Evolutionary conservation across 2,888 invertebrate species (phyloP).

Genomic region (Gibbula magus): DNA sequence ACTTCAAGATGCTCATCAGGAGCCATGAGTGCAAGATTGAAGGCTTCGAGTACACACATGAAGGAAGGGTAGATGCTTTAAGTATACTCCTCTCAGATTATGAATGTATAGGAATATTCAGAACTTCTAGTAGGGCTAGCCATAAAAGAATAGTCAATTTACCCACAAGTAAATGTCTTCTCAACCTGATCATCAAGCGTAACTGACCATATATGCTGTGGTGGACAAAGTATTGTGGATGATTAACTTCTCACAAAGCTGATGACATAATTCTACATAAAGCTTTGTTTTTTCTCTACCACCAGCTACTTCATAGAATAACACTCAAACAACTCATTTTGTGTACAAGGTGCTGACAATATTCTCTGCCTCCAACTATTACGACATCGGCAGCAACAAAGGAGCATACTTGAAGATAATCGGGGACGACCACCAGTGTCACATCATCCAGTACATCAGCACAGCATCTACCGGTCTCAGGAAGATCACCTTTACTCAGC

Average conservation of each 20-base stretch:
- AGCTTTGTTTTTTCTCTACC: no score
- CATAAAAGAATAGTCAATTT: no score
- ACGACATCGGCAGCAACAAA: slow-evolving; percentile 93
- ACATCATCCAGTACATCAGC: slow-evolving; percentile 88
- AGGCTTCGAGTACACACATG: slow-evolving; percentile 91
- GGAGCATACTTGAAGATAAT: slow-evolving; percentile 89
- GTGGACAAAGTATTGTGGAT: no score
- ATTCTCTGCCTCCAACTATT: slow-evolving; percentile 98
- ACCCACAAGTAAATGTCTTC: no score
- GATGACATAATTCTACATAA: no score
- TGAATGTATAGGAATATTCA: no score
- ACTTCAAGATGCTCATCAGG: slow-evolving; percentile 86
- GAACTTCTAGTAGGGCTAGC: no score
- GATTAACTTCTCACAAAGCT: no score
- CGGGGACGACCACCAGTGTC: slow-evolving; percentile 78
- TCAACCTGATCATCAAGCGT: no score
- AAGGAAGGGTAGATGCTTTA: slow-evolving; percentile 82
- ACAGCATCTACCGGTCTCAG: slow-evolving; percentile 58
- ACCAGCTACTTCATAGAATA: no score
- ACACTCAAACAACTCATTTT: no score
- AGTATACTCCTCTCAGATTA: neutral
- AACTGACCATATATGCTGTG: no score
- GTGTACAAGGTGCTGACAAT: slow-evolving; percentile 87
- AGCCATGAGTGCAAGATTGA: slow-evolving; percentile 96
- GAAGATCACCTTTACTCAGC: slow-evolving; percentile 72